Percentiles rank a stretch among this genome's conserved stretches.
Conservation (phyloP, 2,888 invertebrate species). For the Idaea biselata region DNA sequence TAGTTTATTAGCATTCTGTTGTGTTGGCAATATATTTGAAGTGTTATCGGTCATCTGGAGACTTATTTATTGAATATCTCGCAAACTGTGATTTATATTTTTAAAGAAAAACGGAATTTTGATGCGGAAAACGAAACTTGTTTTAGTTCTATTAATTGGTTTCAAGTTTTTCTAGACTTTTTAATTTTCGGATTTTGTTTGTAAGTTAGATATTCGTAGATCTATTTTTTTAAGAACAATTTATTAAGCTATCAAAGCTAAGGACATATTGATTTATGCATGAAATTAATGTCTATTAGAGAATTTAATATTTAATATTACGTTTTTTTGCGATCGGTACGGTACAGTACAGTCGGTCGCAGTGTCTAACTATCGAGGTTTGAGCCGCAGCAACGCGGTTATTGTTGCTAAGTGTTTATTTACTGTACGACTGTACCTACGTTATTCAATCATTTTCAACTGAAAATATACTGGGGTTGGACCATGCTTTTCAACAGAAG, state of each 20-base stretch:
- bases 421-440: too few species aligned
- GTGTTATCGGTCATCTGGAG: background rate
- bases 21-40: background rate
- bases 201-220: too few species aligned
- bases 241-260: too few species aligned
- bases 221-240: too few species aligned
- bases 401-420: conserved; percentile 72
- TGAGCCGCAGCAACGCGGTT: conserved; percentile 51
- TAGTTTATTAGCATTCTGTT: background rate
- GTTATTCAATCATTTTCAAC: background rate
- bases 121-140: background rate
- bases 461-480: background rate
- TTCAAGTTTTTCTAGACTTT: too few species aligned
- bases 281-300: too few species aligned
- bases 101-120: background rate
- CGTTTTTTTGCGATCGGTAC: conserved; percentile 25
- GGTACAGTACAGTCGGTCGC: conserved; percentile 24
- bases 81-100: background rate
- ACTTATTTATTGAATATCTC: background rate
- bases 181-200: too few species aligned
- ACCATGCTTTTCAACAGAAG: too few species aligned
- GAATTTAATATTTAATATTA: too few species aligned
- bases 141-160: background rate
- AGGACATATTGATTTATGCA: too few species aligned
- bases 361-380: conserved; percentile 33